Evolutionary conservation across 2,797 vertebrate genomes (phyloP).

Genomic region (Xenentodon cancila): DNA sequence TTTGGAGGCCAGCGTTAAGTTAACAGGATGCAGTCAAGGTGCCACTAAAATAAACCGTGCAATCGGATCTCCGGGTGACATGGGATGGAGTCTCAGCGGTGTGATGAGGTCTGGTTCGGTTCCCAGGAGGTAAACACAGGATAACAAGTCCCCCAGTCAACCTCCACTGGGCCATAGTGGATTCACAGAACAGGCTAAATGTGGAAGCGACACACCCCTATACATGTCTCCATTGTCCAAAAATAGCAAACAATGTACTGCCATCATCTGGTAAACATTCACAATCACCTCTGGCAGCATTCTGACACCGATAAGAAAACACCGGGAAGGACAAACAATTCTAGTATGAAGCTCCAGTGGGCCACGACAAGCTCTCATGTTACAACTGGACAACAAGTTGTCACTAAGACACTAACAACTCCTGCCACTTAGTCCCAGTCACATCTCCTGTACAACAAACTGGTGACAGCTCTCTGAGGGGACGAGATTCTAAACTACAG

Average conservation of each 20-base stretch:
- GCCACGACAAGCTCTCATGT: constrained; percentile 51
- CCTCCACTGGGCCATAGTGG: constrained; percentile 61
- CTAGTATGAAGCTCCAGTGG: constrained; percentile 31
- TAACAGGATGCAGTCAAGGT: constrained; percentile 78
- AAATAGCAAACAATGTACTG: constrained; percentile 80
- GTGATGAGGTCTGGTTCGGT: constrained; percentile 61
- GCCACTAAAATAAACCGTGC: constrained; percentile 75
- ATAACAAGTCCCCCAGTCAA: constrained; percentile 59
- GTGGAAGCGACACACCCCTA: constrained; percentile 72
- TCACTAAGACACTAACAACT: constrained; percentile 56
- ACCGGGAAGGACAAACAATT: constrained; percentile 62
- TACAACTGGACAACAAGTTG: constrained; percentile 59
- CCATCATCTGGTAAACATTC: constrained; percentile 79
- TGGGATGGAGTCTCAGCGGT: constrained; percentile 52
- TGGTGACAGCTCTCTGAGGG: constrained; percentile 39
- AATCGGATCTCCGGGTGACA: constrained; percentile 72
- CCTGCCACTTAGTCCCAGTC: constrained; percentile 40
- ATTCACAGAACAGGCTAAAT: constrained; percentile 71
- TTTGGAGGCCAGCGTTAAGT: constrained; percentile 67
- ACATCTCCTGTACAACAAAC: constrained; percentile 38
- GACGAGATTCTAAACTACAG: constrained; percentile 30
- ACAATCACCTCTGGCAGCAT: constrained; percentile 72
- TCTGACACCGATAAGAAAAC: constrained; percentile 70
- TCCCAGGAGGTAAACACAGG: constrained; percentile 81
- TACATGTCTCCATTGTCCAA: constrained; percentile 67